A percentile compares a stretch with the other conserved stretches of the same genome.
phyloP scores from a whole-genome alignment of 2,888 invertebrate genomes.

The Erebia aethiops region DNA sequence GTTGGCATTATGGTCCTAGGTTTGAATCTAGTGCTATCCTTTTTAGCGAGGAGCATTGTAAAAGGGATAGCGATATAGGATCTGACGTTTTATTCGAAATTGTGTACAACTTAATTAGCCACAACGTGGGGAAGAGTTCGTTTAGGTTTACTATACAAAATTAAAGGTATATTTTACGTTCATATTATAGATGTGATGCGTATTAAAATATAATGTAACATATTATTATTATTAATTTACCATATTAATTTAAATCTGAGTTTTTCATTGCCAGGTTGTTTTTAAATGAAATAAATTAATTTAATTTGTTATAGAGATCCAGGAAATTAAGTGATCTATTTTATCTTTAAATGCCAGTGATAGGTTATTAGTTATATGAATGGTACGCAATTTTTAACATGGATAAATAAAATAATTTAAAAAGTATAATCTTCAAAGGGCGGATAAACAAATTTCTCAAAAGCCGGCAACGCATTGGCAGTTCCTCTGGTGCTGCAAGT shows the following conservation, averaged over 20 bases:
- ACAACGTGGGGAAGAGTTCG: background rate
- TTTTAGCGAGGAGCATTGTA: too few species aligned
- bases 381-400: background rate
- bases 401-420: background rate
- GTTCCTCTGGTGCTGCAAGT: too few species aligned
- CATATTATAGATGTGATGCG: background rate
- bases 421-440: too few species aligned
- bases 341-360: constrained; percentile 3
- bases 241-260: background rate
- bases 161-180: background rate
- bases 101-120: background rate
- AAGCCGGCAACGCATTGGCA: too few species aligned
- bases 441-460: too few species aligned
- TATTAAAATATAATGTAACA: background rate
- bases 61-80: too few species aligned
- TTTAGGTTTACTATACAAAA: background rate
- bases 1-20: too few species aligned
- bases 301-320: background rate
- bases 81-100: background rate
- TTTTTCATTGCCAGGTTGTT: too few species aligned
- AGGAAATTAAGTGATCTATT: background rate
- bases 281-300: background rate
- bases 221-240: background rate
- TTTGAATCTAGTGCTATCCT: too few species aligned
- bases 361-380: background rate